Evolutionary conservation across 1,140 invertebrate species (phyloP), one percentile per base, ranked within the genome.

Genomic region (Drosophila ficusphila): DNA sequence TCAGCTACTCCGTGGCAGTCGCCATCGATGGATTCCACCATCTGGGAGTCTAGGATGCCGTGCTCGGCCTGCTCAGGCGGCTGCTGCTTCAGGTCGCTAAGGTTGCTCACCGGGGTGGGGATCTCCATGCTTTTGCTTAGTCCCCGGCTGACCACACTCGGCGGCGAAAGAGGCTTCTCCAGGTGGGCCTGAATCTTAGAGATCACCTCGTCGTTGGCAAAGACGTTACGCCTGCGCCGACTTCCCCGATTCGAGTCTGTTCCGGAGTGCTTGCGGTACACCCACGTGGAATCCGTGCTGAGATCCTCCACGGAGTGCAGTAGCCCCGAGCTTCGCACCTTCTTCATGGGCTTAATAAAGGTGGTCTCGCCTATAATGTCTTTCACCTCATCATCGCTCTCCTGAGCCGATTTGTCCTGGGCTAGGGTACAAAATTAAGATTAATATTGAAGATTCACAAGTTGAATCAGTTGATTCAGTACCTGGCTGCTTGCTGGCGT

Each of bases 291-390:
- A 83, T 95, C 95, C 0, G 95, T 95, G 31, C 94, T 95, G 5
- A 96, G 91, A 77, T 96, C 95, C 74, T 95, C 95, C 2, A 95
- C 95, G 4, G 95, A 95, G 81, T 95, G 95, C 0, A 95, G 91
- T 36, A 95, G 93, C 6, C 94, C 95, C 0, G 94, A 95, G 14
- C 94, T 95, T 11, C 95, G 92, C 1, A 94, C 94, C 54, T 94
- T 94, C 11, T 90, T 90, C 42, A 93, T 93, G 16, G 93, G 93
- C 62, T 93, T 93, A 44, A 93, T 91, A 12, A 91, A 92, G 2
- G 93, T 89, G 6, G 90, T 92, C 62, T 94, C 93, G 2, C 93
- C 93, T 71, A 94, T 92, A 12, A 93, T 93, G 52, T 94, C 93
- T 57, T 94, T 94, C 2, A 93, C 92, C 58, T 94, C 93, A 29